These are phyloP conservation scores for Gryllus longicercus DNA, from an alignment of 2,888 invertebrate species.

Conservation along the genomic window DNA sequence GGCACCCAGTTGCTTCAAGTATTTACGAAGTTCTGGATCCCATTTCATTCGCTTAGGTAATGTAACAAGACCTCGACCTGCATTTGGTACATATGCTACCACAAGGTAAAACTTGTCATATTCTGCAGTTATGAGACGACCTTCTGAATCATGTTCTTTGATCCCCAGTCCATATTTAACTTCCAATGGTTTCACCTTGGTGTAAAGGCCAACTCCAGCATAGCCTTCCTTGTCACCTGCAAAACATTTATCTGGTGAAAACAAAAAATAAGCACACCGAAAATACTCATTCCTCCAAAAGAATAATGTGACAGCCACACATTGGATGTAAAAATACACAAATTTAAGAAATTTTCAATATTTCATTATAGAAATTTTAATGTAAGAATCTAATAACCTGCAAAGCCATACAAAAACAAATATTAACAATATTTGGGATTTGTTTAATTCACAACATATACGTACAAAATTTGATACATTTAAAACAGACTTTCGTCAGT, in stretches of 20 bases:
- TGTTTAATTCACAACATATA: too few species aligned
- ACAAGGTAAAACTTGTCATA: slow-evolving; percentile 87
- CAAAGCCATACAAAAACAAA: too few species aligned
- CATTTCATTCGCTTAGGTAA: slow-evolving; percentile 84
- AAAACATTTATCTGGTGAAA: slow-evolving; percentile 36
- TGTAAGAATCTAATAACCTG: too few species aligned
- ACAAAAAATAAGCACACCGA: slow-evolving; percentile 26
- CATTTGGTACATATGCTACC: slow-evolving; percentile 91
- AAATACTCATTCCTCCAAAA: background rate
- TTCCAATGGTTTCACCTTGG: slow-evolving; percentile 76
- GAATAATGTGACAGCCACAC: too few species aligned
- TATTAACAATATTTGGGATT: too few species aligned
- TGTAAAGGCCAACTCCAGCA: slow-evolving; percentile 86
- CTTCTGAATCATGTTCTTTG: slow-evolving; percentile 72
- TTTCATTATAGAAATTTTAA: too few species aligned
- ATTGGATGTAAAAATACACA: too few species aligned
- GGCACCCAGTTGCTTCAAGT: slow-evolving; percentile 73
- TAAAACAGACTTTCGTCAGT: too few species aligned
- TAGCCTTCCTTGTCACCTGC: slow-evolving; percentile 77
- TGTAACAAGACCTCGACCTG: slow-evolving; percentile 83
- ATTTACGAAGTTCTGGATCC: slow-evolving; percentile 79
- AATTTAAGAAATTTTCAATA: too few species aligned
- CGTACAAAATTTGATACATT: too few species aligned
- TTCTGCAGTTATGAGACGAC: slow-evolving; percentile 85
- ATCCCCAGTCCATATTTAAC: slow-evolving; percentile 79